These are phyloP conservation scores for Montifringilla adamsi DNA, from an alignment of 2,113 vertebrate species.

Conservation along the genomic window DNA sequence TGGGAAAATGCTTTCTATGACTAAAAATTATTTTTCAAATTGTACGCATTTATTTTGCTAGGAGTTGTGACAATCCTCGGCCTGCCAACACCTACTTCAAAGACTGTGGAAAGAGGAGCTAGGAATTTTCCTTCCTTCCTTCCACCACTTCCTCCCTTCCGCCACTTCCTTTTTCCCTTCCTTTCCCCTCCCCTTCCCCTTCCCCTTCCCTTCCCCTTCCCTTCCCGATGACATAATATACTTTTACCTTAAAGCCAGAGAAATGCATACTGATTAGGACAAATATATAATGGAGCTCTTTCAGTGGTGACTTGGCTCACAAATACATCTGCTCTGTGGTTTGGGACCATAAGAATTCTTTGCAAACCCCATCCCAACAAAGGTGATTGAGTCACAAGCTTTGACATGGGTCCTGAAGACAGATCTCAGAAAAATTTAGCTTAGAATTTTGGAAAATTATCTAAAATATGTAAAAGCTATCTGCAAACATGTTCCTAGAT, in stretches of 20 bases:
- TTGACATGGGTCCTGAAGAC: background rate
- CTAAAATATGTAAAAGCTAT: background rate
- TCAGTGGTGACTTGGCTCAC: background rate
- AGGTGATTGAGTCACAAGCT: accelerated
- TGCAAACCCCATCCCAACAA: background rate
- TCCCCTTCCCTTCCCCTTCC: accelerated
- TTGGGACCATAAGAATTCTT: background rate
- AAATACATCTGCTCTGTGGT: background rate
- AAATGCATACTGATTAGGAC: background rate
- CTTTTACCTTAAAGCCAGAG: background rate
- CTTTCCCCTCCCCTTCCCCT: background rate
- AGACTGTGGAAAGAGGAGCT: background rate
- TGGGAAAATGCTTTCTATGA: background rate
- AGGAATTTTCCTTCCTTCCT: background rate
- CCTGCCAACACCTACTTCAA: background rate
- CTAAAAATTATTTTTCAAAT: background rate
- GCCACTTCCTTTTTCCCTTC: background rate
- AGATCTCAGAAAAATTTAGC: background rate
- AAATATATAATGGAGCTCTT: background rate
- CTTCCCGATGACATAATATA: background rate
- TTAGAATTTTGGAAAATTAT: background rate
- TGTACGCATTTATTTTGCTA: background rate
- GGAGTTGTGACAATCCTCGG: background rate
- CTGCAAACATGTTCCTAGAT: background rate
- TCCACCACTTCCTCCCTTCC: background rate